A percentile compares a stretch with the other conserved stretches of the same genome.
These are phyloP conservation scores for Cyprinella venusta DNA, from an alignment of 2,797 vertebrate species.

Conservation along the genomic window DNA sequence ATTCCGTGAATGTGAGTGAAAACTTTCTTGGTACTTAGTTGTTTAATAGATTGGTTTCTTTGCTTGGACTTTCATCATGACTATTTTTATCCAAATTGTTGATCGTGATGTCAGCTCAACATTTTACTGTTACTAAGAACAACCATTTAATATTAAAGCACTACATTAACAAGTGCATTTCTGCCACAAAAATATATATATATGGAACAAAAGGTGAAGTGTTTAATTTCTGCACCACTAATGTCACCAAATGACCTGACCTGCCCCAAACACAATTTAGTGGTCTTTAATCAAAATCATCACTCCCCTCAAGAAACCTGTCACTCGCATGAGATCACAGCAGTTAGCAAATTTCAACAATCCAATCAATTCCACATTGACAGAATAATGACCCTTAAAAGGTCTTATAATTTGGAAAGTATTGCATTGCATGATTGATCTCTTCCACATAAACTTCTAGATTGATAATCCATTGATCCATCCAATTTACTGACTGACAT, in stretches of 20 bases:
- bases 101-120: neutral
- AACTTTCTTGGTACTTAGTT: neutral
- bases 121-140: neutral
- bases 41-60: neutral
- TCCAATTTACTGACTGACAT: neutral
- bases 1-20: neutral
- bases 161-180: neutral
- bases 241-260: neutral
- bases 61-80: neutral
- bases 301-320: neutral
- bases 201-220: neutral
- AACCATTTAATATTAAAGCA: neutral
- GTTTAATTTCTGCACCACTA: neutral
- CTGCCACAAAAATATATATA: neutral
- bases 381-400: neutral
- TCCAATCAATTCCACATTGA: neutral
- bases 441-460: neutral
- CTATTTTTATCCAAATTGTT: neutral
- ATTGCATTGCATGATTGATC: conserved; percentile 2
- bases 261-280: neutral
- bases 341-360: neutral
- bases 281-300: neutral
- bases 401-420: conserved; percentile 1
- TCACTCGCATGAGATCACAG: neutral
- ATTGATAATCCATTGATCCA: conserved; percentile 1